A percentile compares a stretch with the other conserved stretches of the same genome.
Conservation (phyloP, 1,140 invertebrate genomes). For the Micrasema longulum region DNA sequence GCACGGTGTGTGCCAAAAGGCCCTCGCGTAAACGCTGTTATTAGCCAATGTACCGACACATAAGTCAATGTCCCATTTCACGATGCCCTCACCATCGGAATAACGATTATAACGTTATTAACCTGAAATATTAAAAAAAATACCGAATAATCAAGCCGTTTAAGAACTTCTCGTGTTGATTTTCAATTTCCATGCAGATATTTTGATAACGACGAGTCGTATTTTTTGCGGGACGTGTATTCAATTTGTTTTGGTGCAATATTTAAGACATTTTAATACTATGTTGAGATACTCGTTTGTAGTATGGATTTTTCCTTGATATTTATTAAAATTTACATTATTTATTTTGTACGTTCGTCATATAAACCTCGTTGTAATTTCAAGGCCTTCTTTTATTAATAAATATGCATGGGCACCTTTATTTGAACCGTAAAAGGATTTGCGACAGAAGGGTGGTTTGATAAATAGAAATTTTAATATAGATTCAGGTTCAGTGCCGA, state of each 20-base stretch:
- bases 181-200: slow-evolving; percentile 41
- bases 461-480: too few relatives aligned
- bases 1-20: slow-evolving; percentile 12
- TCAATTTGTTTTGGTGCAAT: slow-evolving; percentile 8
- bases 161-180: slow-evolving; percentile 31
- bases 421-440: too few relatives aligned
- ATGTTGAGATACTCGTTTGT: too few relatives aligned
- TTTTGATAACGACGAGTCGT: slow-evolving; percentile 6
- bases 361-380: too few relatives aligned
- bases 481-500: too few relatives aligned
- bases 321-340: too few relatives aligned
- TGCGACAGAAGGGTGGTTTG: too few relatives aligned
- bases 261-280: too few relatives aligned
- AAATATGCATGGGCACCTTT: too few relatives aligned
- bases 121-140: slow-evolving; percentile 12
- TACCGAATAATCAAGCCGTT: slow-evolving; percentile 15
- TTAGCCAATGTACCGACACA: slow-evolving; percentile 31
- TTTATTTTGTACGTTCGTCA: too few relatives aligned
- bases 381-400: too few relatives aligned
- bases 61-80: slow-evolving; percentile 31
- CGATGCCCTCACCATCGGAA: slow-evolving; percentile 30
- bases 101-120: slow-evolving; percentile 34
- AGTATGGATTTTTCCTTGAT: too few relatives aligned
- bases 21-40: slow-evolving; percentile 17
- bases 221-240: slow-evolving; percentile 3